Evolutionary conservation across 2,888 invertebrate species (phyloP), one percentile per base, ranked within the genome.

Genomic region (Acronicta leporina): DNA sequence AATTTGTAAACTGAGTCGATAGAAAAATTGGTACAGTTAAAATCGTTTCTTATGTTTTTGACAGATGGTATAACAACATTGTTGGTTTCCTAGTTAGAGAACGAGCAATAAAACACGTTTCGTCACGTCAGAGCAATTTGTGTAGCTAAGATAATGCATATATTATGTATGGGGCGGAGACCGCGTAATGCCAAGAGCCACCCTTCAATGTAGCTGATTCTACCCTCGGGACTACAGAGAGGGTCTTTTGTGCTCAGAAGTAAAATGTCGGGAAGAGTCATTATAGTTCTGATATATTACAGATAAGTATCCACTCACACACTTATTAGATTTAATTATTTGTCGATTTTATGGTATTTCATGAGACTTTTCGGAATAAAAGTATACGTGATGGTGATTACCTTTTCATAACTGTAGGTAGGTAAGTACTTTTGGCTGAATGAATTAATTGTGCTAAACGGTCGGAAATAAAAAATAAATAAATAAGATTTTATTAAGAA

Each of bases 131-230:
- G 42, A 70, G 73, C 80, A 82, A 81, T 81, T 83, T 84, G 82
- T 72, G 75, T 71, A 74, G 78, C 77, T 77, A 80, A 82, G 81
- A 82, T 83, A 83, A 85, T 82, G 83, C 79, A 85, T 86, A 81
- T 81, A 85, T 83, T 83, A 86, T 86, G 82, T 81, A 85, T 73
- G 66, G 79, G 78, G 75, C 69, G 74, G 79, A 74, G 75, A 82
- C 83, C 83, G 81, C 85, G 83, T 84, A 74, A 75, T 76, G 75
- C 79, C 79, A 73, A 77, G 81, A 79, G 79, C 74, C 82, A 78
- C 86, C 84, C 86, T 84, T 80, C 84, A 78, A 79, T 81, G 81
- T 82, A 71, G 82, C 81, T 87, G 86, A 87, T 86, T 87, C 81
- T 72, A 80, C 87, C 84, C 87, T 71, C 76, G 85, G 83, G 87